Percentiles rank a stretch among this genome's conserved stretches.
These are phyloP conservation scores for Lithosia quadra DNA, from an alignment of 2,888 invertebrate genomes.

Conservation along the genomic window DNA sequence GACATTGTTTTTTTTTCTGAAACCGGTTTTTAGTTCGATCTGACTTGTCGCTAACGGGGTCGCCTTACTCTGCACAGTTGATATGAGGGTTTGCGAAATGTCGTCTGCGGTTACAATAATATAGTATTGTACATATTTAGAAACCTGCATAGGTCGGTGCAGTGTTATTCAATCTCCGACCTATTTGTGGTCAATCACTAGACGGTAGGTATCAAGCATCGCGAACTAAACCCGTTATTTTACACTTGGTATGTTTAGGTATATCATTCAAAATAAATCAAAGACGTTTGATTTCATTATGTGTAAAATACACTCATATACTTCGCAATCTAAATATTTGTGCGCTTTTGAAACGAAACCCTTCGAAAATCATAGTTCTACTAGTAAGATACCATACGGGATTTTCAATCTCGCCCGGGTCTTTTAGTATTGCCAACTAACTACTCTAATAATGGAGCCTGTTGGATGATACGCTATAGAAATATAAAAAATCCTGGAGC, in stretches of 20 bases:
- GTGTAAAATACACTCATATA: not conserved
- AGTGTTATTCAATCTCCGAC: slow-evolving; percentile 83
- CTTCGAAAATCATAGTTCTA: not conserved
- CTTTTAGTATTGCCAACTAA: not conserved
- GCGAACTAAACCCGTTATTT: slow-evolving; percentile 57
- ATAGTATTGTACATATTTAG: slow-evolving; percentile 81
- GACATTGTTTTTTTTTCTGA: not conserved
- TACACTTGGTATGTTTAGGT: slow-evolving; percentile 28
- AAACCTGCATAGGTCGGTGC: slow-evolving; percentile 77
- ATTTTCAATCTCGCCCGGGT: not conserved
- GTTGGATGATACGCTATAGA: not conserved
- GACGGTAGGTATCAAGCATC: slow-evolving; percentile 60
- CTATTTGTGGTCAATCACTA: slow-evolving; percentile 82
- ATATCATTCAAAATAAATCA: slow-evolving; percentile 6
- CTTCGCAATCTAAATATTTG: not conserved
- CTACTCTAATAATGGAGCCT: not conserved
- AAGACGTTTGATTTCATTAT: not conserved
- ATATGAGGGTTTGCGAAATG: slow-evolving; percentile 71
- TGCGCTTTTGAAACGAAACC: not conserved
- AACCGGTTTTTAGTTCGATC: slow-evolving; percentile 41
- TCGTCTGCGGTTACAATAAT: slow-evolving; percentile 77
- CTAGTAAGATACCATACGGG: not conserved
- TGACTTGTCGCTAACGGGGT: slow-evolving; percentile 44
- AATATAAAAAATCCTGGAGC: not conserved
- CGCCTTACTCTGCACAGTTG: slow-evolving; percentile 48